Conservation (phyloP, 1,140 invertebrate species). For the Penaeus japonicus region DNA sequence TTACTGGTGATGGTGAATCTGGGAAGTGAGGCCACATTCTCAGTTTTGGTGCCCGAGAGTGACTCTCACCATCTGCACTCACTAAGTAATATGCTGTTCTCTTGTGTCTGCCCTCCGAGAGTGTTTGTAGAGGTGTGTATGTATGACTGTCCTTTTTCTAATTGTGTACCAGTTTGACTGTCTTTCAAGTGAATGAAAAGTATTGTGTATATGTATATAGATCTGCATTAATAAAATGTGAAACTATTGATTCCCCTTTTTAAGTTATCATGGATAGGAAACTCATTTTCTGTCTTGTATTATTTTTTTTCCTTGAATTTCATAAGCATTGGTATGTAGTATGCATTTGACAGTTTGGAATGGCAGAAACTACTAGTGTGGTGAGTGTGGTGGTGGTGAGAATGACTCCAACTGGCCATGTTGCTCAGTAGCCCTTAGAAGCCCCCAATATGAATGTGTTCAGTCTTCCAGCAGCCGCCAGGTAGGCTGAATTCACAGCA, state of each 20-base stretch:
- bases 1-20: slow-evolving; percentile 55
- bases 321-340: neutral
- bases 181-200: no score
- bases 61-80: slow-evolving; percentile 45
- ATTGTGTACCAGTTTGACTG: no score
- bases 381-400: slow-evolving; percentile 37
- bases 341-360: neutral
- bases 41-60: slow-evolving; percentile 45
- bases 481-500: slow-evolving; percentile 56
- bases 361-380: slow-evolving; percentile 9
- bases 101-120: neutral
- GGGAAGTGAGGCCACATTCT: slow-evolving; percentile 53
- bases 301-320: no score
- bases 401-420: slow-evolving; percentile 41
- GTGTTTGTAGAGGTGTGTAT: no score
- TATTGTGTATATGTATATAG: no score
- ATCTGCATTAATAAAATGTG: no score
- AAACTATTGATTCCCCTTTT: no score
- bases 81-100: neutral
- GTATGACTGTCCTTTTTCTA: no score
- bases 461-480: slow-evolving; percentile 56
- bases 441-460: slow-evolving; percentile 51
- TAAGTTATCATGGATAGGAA: no score
- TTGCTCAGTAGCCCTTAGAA: slow-evolving; percentile 52
- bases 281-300: no score